phyloP scores from a whole-genome alignment of 2,797 vertebrate species.

The Intellagama lesueurii region DNA sequence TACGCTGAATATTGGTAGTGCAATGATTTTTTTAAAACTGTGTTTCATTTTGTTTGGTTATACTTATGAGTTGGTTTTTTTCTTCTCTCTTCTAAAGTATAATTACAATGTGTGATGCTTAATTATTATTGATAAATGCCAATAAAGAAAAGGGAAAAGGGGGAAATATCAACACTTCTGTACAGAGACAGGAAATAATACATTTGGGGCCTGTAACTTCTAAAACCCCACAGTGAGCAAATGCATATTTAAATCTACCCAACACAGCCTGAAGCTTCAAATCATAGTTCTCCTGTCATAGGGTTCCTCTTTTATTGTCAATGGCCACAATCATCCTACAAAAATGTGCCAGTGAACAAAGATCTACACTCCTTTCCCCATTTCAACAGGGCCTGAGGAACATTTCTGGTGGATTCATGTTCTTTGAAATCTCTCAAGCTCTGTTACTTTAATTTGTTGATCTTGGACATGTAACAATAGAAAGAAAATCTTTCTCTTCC shows the following conservation, averaged over 20 bases:
- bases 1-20: too few relatives aligned
- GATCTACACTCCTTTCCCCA: not conserved
- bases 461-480: slow-evolving; percentile 68
- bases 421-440: slow-evolving; percentile 33
- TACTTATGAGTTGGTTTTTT: too few relatives aligned
- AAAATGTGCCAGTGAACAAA: not conserved
- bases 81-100: too few relatives aligned
- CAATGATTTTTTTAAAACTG: too few relatives aligned
- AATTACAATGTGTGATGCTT: too few relatives aligned
- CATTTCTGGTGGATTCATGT: not conserved
- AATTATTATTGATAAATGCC: too few relatives aligned
- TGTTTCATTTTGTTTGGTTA: too few relatives aligned
- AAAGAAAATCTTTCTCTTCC: slow-evolving; percentile 64
- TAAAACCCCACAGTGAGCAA: too few relatives aligned
- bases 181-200: not conserved
- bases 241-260: slow-evolving; percentile 15
- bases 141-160: too few relatives aligned
- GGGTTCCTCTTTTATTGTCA: not conserved
- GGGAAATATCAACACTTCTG: too few relatives aligned
- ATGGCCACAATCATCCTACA: not conserved
- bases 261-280: not conserved
- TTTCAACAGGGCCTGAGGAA: not conserved
- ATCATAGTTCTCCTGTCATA: slow-evolving; percentile 31
- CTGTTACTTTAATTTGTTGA: slow-evolving; percentile 68
- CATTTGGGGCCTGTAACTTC: slow-evolving; percentile 48